A percentile compares a stretch with the other conserved stretches of the same genome.
Evolutionary conservation across 2,113 vertebrate genomes (phyloP).

Genomic region (Benitochromis conjunctus): DNA sequence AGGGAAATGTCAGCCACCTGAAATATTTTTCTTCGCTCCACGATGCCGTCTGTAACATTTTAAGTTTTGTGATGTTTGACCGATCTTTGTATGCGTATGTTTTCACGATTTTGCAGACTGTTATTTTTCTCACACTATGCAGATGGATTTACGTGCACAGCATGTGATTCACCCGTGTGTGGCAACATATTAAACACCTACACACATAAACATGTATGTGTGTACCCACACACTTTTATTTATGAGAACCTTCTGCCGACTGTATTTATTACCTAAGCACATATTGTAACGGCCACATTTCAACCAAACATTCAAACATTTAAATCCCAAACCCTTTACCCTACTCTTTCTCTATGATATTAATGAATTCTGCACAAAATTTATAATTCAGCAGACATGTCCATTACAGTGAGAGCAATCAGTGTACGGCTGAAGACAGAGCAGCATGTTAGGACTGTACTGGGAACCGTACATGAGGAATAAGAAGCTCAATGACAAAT

Average conservation of each 20-base stretch:
- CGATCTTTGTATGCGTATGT: not conserved
- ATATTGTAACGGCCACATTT: not conserved
- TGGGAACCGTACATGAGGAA: not conserved
- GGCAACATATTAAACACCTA: slow-evolving; percentile 38
- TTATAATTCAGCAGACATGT: not conserved
- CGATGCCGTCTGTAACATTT: not conserved
- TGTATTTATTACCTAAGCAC: slow-evolving; percentile 6
- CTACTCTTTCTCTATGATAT: not conserved
- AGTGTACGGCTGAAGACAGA: not conserved
- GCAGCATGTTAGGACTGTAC: not conserved
- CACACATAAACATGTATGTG: slow-evolving; percentile 9
- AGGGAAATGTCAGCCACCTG: not conserved
- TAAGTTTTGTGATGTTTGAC: not conserved
- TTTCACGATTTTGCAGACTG: slow-evolving; percentile 7
- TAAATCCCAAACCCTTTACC: not conserved
- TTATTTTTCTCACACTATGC: slow-evolving; percentile 18
- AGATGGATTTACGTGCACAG: slow-evolving; percentile 42
- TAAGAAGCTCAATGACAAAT: not conserved
- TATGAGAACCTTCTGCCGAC: slow-evolving; percentile 10
- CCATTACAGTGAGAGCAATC: slow-evolving; percentile 9
- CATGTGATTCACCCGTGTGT: slow-evolving; percentile 29
- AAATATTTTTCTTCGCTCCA: not conserved
- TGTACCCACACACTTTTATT: slow-evolving; percentile 13
- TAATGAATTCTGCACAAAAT: not conserved
- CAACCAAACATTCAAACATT: not conserved